These are phyloP conservation scores for Ursus arctos DNA, from an alignment of 2,113 vertebrate genomes.

Conservation along the genomic window DNA sequence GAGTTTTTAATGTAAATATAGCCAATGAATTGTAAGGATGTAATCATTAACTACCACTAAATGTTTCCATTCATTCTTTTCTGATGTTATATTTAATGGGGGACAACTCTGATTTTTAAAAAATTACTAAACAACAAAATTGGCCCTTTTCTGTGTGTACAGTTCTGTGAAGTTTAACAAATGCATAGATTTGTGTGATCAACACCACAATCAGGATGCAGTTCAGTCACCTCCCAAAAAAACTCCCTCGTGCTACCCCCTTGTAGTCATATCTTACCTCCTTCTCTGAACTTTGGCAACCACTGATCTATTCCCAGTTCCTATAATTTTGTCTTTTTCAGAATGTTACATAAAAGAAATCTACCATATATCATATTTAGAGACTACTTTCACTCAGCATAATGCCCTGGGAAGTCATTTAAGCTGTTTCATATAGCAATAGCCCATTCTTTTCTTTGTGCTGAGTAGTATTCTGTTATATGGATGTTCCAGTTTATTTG, in stretches of 20 bases:
- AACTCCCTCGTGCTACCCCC: background rate
- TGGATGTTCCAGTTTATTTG: background rate
- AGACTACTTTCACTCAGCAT: background rate
- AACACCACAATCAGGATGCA: background rate
- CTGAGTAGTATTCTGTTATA: conserved; percentile 11
- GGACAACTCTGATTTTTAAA: background rate
- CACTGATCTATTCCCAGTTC: background rate
- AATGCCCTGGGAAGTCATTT: background rate
- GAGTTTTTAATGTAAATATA: conserved; percentile 31
- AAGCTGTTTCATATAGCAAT: background rate
- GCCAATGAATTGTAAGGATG: background rate
- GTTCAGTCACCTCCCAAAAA: background rate
- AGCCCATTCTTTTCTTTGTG: conserved; percentile 24
- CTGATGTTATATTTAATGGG: background rate
- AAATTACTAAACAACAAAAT: conserved; percentile 9
- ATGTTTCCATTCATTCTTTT: conserved; percentile 48
- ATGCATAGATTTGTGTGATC: conserved; percentile 8
- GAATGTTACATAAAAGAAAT: conserved; percentile 39
- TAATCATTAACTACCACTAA: background rate
- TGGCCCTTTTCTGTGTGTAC: background rate
- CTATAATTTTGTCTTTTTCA: background rate
- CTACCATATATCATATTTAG: conserved; percentile 1
- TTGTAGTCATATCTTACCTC: background rate
- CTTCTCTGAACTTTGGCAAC: conserved; percentile 22
- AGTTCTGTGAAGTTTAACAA: conserved; percentile 26